Conservation (phyloP, 2,797 vertebrate species). For the Tapera naevia region DNA sequence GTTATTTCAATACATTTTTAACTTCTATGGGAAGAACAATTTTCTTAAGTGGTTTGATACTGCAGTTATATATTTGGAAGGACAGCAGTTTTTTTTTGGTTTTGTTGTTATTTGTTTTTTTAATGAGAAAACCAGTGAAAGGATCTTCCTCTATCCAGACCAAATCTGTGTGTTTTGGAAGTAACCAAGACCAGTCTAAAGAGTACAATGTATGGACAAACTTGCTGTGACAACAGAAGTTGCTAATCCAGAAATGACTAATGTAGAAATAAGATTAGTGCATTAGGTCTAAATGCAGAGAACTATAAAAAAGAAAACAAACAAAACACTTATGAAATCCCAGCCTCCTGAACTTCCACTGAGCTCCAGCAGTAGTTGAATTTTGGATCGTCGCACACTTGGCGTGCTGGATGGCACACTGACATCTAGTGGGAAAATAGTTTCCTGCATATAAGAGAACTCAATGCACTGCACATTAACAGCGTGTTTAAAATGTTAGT, state of each 20-base stretch:
- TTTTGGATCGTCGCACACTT: not conserved
- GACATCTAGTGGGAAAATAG: not conserved
- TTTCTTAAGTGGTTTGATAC: not conserved
- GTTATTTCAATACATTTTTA: not conserved
- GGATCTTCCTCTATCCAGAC: not conserved
- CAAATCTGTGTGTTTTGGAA: not conserved
- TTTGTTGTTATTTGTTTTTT: not conserved
- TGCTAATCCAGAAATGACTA: not conserved
- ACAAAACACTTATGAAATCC: accelerated
- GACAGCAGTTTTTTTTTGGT: not conserved
- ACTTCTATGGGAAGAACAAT: not conserved
- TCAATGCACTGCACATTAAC: not conserved
- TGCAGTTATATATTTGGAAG: not conserved
- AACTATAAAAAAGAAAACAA: not conserved
- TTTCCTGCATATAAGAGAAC: accelerated
- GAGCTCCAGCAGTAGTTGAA: not conserved
- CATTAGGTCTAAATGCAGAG: not conserved
- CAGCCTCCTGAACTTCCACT: not conserved
- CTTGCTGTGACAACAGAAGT: not conserved
- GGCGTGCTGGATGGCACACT: not conserved
- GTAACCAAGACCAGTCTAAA: not conserved
- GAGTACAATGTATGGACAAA: not conserved
- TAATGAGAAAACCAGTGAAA: not conserved
- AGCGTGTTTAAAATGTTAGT: not conserved
- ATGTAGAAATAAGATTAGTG: not conserved